phyloP scores from a whole-genome alignment of 2,113 vertebrate genomes.

The Phyllostomus hastatus region DNA sequence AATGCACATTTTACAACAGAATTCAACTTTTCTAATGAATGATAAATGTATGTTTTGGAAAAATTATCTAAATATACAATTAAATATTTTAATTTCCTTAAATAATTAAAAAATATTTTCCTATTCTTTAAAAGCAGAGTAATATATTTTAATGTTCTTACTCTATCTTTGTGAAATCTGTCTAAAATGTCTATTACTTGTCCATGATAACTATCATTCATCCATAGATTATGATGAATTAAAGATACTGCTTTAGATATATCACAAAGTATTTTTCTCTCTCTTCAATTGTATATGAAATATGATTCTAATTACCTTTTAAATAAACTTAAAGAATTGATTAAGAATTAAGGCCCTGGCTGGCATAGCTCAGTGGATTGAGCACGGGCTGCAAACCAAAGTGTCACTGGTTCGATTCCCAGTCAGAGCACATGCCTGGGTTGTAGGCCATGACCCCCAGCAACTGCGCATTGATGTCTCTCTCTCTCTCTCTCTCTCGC shows the following conservation, averaged over 20 bases:
- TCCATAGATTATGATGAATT: background rate
- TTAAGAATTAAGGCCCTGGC: background rate
- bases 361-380: too few species aligned
- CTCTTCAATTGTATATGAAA: background rate
- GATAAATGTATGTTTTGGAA: background rate
- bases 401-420: too few species aligned
- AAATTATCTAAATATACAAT: background rate
- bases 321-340: background rate
- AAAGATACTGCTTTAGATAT: background rate
- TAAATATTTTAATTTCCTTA: constrained; percentile 15
- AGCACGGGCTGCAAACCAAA: too few species aligned
- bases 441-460: too few species aligned
- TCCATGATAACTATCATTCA: background rate
- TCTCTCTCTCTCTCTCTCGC: too few species aligned
- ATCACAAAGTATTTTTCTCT: background rate
- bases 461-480: too few species aligned
- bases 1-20: background rate
- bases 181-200: background rate
- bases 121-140: background rate
- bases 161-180: background rate
- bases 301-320: background rate
- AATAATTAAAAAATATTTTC: background rate
- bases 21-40: background rate
- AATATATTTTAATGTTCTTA: background rate
- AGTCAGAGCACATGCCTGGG: too few species aligned